Conservation (phyloP, 1,140 invertebrate species). For the Papilio polytes region DNA sequence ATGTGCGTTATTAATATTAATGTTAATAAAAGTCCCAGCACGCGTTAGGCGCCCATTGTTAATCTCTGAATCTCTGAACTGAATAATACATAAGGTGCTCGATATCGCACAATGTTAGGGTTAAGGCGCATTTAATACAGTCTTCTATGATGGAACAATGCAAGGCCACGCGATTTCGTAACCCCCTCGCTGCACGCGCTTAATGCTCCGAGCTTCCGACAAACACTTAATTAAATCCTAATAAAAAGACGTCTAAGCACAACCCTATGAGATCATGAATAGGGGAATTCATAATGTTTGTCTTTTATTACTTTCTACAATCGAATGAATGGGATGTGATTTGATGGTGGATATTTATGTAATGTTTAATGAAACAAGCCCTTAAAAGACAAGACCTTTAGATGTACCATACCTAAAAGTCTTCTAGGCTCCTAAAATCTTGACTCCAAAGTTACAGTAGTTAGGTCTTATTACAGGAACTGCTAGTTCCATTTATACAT, state of each 20-base stretch:
- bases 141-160: constrained; percentile 70
- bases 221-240: constrained; percentile 76
- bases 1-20: constrained; percentile 49
- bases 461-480: not conserved
- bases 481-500: not conserved
- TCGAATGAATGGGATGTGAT: not conserved
- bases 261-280: constrained; percentile 43
- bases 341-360: not conserved
- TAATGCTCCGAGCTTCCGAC: constrained; percentile 60
- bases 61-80: constrained; percentile 76
- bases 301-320: constrained; percentile 37
- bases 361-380: not conserved
- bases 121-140: constrained; percentile 76
- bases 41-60: constrained; percentile 62
- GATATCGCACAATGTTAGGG: constrained; percentile 69
- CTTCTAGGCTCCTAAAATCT: too few species aligned
- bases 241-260: constrained; percentile 62
- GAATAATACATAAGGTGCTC: constrained; percentile 81
- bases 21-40: constrained; percentile 68
- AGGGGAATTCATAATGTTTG: constrained; percentile 50
- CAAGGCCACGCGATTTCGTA: constrained; percentile 51
- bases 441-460: too few species aligned
- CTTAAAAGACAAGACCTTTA: not conserved
- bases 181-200: constrained; percentile 64
- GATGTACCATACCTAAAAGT: too few species aligned